Conservation (phyloP, 1,140 invertebrate species). For the Bombus confusus region DNA sequence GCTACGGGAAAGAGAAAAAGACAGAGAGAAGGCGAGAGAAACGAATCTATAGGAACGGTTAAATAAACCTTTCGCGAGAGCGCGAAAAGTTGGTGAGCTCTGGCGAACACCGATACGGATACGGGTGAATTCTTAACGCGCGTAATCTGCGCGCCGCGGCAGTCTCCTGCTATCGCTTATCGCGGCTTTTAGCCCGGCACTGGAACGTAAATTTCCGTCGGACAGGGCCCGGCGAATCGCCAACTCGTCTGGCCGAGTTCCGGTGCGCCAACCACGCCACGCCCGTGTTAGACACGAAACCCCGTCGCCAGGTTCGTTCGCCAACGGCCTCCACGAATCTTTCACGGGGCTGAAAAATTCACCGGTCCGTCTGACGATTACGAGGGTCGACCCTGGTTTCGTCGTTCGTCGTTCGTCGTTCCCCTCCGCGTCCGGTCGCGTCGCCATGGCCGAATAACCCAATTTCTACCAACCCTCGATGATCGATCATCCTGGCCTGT, state of each 20-base stretch:
- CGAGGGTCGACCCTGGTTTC: conserved; percentile 30
- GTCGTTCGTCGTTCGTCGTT: too few relatives aligned
- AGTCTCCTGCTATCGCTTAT: conserved; percentile 44
- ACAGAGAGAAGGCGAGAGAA: too few relatives aligned
- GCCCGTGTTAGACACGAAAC: background rate
- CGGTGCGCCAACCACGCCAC: conserved; percentile 49
- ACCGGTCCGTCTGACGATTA: conserved; percentile 28
- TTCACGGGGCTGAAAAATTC: conserved; percentile 59
- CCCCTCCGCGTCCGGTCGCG: too few relatives aligned
- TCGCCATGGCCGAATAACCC: conserved; percentile 47
- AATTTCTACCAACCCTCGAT: conserved; percentile 45
- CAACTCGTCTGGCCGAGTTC: conserved; percentile 63
- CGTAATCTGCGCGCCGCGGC: conserved; percentile 31
- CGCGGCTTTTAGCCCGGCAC: conserved; percentile 31
- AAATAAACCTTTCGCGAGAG: conserved; percentile 15
- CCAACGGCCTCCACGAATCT: conserved; percentile 36
- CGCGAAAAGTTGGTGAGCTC: background rate
- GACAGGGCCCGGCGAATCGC: conserved; percentile 51
- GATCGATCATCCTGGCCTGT: conserved; percentile 30
- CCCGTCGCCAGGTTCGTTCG: background rate
- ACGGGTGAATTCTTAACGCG: conserved; percentile 47
- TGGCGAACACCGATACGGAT: background rate
- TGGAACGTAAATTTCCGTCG: conserved; percentile 56
- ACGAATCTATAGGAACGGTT: background rate
- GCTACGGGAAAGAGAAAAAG: background rate